A percentile compares a stretch with the other conserved stretches of the same genome.
These are phyloP conservation scores for Hetaerina titia DNA, from an alignment of 2,888 invertebrate species.

Conservation along the genomic window DNA sequence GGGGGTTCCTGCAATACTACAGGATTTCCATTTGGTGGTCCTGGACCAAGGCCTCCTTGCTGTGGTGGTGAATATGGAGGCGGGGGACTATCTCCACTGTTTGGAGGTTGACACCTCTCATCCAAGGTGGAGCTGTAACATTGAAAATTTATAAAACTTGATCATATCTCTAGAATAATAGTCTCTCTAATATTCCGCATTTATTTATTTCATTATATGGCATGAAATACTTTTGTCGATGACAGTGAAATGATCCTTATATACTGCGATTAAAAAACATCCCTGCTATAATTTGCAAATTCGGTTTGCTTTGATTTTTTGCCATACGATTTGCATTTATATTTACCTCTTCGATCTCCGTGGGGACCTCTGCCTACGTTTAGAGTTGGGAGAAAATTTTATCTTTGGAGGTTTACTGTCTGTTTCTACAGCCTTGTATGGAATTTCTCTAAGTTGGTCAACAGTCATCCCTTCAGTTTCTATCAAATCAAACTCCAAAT, in stretches of 20 bases:
- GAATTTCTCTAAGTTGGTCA: conserved; percentile 91
- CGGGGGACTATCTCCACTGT: conserved; percentile 76
- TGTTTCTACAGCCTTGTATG: conserved; percentile 90
- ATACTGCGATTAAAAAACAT: conserved; percentile 26
- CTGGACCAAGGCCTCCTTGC: conserved; percentile 62
- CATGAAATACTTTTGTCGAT: background rate
- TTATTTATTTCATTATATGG: background rate
- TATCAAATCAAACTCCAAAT: conserved; percentile 92
- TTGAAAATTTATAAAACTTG: background rate
- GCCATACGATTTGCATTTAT: conserved; percentile 5
- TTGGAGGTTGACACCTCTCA: conserved; percentile 72
- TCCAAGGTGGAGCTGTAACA: conserved; percentile 71
- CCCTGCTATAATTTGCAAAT: background rate
- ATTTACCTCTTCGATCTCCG: conserved; percentile 73
- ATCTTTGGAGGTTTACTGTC: conserved; percentile 77
- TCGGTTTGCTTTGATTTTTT: background rate
- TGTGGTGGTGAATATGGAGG: conserved; percentile 77
- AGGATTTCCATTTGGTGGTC: conserved; percentile 63
- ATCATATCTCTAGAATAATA: background rate
- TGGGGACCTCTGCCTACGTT: conserved; percentile 69
- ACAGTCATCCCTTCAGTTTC: conserved; percentile 94
- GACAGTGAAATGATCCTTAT: background rate
- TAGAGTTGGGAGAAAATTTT: conserved; percentile 72
- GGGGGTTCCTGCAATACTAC: conserved; percentile 63
- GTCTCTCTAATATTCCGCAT: no score